These are phyloP conservation scores for Holothuria leucospilota DNA, from an alignment of 53 echinoderm and acorn worm species.

Conservation along the genomic window DNA sequence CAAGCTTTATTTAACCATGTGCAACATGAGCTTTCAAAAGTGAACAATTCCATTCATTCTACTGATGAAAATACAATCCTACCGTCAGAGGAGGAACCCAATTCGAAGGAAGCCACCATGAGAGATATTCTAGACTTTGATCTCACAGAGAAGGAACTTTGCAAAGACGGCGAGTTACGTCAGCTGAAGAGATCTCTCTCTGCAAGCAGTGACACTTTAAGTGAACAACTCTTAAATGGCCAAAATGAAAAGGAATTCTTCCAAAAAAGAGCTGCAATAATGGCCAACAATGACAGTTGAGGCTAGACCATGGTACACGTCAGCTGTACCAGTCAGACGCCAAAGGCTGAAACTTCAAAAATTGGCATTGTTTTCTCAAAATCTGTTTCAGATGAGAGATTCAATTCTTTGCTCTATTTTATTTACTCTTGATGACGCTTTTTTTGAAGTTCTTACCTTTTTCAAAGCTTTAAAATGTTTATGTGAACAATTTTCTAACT, in stretches of 20 bases:
- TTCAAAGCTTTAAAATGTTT: no score
- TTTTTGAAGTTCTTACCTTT: no score
- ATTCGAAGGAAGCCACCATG: slow-evolving; percentile 43
- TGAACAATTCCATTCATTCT: slow-evolving; percentile 45
- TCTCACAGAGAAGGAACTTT: slow-evolving; percentile 31
- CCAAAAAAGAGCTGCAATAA: slow-evolving; percentile 56
- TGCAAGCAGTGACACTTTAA: slow-evolving; percentile 26
- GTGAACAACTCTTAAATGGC: slow-evolving; percentile 1
- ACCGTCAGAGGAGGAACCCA: slow-evolving; percentile 21
- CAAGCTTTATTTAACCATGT: slow-evolving; percentile 72
- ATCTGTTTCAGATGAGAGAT: no score
- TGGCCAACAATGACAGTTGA: slow-evolving; percentile 33
- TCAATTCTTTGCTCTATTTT: no score
- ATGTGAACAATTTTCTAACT: no score
- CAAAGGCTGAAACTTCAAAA: no score
- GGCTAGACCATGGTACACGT: neutral
- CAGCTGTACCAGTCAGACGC: no score
- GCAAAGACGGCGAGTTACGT: slow-evolving; percentile 33
- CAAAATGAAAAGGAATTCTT: slow-evolving; percentile 42
- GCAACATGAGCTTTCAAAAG: slow-evolving; percentile 55
- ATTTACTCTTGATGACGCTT: no score
- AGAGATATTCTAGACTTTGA: slow-evolving; percentile 24
- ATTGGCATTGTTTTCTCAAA: no score
- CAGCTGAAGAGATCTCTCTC: slow-evolving; percentile 44
- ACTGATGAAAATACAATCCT: slow-evolving; percentile 24